Conservation (phyloP, 2,888 invertebrate genomes). For the Stramonita haemastoma region DNA sequence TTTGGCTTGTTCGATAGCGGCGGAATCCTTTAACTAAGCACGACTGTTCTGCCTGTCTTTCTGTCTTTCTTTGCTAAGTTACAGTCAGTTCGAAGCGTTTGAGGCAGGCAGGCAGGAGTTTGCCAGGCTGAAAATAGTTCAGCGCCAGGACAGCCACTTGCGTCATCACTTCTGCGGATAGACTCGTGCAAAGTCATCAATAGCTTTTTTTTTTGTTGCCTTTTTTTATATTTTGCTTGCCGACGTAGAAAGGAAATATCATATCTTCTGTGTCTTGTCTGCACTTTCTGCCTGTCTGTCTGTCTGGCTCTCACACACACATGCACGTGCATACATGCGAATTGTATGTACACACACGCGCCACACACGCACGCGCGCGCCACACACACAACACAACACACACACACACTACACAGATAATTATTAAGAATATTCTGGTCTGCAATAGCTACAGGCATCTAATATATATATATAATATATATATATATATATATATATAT, state of each 20-base stretch:
- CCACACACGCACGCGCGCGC: too few relatives aligned
- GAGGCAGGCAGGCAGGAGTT: too few relatives aligned
- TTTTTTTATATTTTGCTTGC: background rate
- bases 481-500: too few relatives aligned
- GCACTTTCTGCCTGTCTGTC: too few relatives aligned
- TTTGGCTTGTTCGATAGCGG: background rate
- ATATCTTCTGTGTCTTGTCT: background rate
- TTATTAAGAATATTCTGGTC: too few relatives aligned
- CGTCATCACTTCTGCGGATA: background rate
- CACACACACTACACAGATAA: too few relatives aligned
- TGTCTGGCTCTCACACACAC: background rate
- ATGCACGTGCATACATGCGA: too few relatives aligned
- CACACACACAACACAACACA: too few relatives aligned
- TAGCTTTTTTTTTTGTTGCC: background rate
- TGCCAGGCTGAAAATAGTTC: background rate
- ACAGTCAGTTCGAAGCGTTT: background rate
- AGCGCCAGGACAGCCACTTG: background rate
- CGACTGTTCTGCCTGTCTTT: background rate
- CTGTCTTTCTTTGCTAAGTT: too few relatives aligned
- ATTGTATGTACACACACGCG: too few relatives aligned
- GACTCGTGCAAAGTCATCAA: background rate
- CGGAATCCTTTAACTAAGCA: background rate
- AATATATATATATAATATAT: too few relatives aligned
- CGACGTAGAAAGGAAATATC: background rate
- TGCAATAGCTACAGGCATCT: too few relatives aligned